A percentile compares a stretch with the other conserved stretches of the same genome.
Evolutionary conservation across 2,113 vertebrate genomes (phyloP).

Genomic region (Dolichotis patagonum): DNA sequence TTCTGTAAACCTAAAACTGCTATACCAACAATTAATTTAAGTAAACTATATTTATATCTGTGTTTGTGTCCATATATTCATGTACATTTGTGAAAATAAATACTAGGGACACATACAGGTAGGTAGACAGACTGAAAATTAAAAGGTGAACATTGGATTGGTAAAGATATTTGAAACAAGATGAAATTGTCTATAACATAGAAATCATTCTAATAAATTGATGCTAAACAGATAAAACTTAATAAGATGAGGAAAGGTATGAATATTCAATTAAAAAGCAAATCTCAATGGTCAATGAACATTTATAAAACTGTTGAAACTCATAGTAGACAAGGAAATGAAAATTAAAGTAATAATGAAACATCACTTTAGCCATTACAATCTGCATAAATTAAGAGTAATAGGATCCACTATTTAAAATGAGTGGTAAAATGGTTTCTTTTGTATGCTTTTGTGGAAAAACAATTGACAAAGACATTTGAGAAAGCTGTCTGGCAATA

Average conservation of each 20-base stretch:
- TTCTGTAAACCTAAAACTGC: background rate
- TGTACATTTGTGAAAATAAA: background rate
- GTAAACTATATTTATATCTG: background rate
- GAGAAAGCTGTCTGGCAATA: background rate
- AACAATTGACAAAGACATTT: background rate
- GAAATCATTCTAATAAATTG: background rate
- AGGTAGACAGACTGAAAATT: background rate
- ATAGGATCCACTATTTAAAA: background rate
- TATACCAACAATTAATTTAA: background rate
- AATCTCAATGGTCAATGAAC: background rate
- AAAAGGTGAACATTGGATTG: background rate
- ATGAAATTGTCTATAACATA: background rate
- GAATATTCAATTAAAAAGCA: background rate
- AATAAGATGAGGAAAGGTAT: background rate
- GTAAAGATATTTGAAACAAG: background rate
- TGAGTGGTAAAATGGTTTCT: background rate
- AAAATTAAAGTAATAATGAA: slow-evolving; percentile 12
- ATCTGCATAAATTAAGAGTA: background rate
- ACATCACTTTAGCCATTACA: background rate
- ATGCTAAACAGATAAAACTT: background rate
- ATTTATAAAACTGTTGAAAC: background rate
- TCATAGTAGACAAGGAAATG: background rate
- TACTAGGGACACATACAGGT: background rate
- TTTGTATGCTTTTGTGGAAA: background rate
- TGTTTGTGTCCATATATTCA: background rate